Evolutionary conservation across 92 coral and sea anemone genomes (phyloP), one percentile per base, ranked within the genome.

Genomic region (Phenganax subtilis): DNA sequence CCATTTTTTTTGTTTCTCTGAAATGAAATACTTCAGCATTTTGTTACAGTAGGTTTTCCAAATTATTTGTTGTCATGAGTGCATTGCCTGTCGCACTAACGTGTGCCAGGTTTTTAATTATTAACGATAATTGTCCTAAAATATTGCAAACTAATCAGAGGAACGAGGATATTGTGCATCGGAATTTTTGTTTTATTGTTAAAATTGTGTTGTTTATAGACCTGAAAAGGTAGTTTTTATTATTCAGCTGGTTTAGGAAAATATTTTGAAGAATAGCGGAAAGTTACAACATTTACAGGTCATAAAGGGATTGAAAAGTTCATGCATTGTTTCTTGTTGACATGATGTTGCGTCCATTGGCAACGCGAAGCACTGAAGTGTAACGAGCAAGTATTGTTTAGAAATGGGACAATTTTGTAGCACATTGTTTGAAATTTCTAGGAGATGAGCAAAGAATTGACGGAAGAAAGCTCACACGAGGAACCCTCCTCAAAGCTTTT

Each of bases 401-500:
- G 69, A 76, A 62, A 79, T 79, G 83, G 83, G 83, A 79, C 62
- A 15, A 29, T 62, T 3, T n/a, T 54, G 51, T 15, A 54, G 69
- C 20, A 31, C 27, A 6, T 20, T 79, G 15, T 79, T 55, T 62
- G 69, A 65, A 79, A 63, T 59, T 28, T 74, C 59, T 12, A 47
- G 51, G 83, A 63, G 47, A 79, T 79, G 83, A 79, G 61, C 57
- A 73, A n/a, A n/a, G 62, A 30, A 51, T 17, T 52, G 15, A 10
- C 14, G 15, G 62, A 20, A 12, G 83, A 79, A n/a, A 17, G 57
- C 12, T 27, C 14, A 55, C 51, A 78, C 16, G 83, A 64, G 17
- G 56, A 20, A 7, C 51, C 72, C 0, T 79, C 83, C 6, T 10
- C 87, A 0, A 87, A 87, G 81, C 91, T 91, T 76, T 80, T 92